These are phyloP conservation scores for Neosalanx taihuensis DNA, from an alignment of 2,797 vertebrate species.

Conservation along the genomic window DNA sequence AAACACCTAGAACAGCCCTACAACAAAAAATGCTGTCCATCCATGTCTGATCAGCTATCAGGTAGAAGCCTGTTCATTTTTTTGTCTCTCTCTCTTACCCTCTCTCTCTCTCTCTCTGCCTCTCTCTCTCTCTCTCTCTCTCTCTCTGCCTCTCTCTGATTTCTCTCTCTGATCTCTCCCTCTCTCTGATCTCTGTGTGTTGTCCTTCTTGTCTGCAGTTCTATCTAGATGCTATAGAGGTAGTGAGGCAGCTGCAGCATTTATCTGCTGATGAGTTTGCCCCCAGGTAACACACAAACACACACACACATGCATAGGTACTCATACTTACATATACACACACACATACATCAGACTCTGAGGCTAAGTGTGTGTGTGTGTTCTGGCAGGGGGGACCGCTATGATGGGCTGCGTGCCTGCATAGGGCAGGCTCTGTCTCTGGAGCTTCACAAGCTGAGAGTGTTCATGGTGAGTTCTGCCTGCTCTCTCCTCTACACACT, in stretches of 20 bases:
- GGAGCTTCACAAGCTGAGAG: conserved; percentile 85
- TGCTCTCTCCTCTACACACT: not conserved
- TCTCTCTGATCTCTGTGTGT: not conserved
- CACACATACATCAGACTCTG: not conserved
- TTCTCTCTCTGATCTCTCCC: no score
- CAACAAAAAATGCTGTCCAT: no score
- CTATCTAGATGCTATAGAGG: conserved; percentile 88
- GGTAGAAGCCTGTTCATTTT: not conserved
- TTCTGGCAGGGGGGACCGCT: conserved; percentile 81
- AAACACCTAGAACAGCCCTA: no score
- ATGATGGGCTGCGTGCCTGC: conserved; percentile 91
- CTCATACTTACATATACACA: not conserved
- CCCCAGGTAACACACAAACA: conserved; percentile 74
- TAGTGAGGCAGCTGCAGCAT: conserved; percentile 80
- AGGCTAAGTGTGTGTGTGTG: not conserved
- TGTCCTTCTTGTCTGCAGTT: conserved; percentile 70
- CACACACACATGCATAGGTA: conserved; percentile 9
- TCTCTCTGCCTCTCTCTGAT: not conserved
- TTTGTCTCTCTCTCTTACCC: not conserved
- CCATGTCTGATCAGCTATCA: not conserved
- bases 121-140: not conserved
- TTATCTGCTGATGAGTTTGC: conserved; percentile 83
- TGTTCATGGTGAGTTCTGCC: conserved; percentile 86
- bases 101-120: conserved; percentile 4
- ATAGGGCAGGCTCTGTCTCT: conserved; percentile 87